Evolutionary conservation across 2,113 vertebrate genomes (phyloP), one percentile per base, ranked within the genome.

Genomic region (Chionodraco myersi): DNA sequence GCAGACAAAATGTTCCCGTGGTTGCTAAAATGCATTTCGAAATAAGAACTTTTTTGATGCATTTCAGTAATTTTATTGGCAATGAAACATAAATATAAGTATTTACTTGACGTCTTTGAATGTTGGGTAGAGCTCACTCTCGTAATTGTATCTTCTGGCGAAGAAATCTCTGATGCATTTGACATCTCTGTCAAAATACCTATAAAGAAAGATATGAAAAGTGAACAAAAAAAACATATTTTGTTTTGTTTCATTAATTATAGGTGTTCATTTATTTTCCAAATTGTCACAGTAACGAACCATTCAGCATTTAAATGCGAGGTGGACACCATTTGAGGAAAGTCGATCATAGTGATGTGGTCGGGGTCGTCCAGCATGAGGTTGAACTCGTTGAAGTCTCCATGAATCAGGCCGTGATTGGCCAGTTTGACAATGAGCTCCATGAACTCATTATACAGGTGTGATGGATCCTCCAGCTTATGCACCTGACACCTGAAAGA

Each of bases 301-400:
- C 98, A 99, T 94, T 99, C 97, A 84, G 97, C 98, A 89, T 99
- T 99, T 69, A 74, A 12, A 86, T 99, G 98, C 2, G 97, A 97
- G 8, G 97, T 99, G 79, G 98, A 99, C 79, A 99, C 95, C 98
- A 99, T 99, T 70, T 99, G 98, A 72, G 98, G 98, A 83, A 99
- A 99, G 94, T 99, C 98, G 56, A 99, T 99, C 96, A 99, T 96
- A 56, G 96, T 99, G 78, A 96, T 94, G 72, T 92, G 96, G 87
- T 99, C 98, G 8, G 96, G 93, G 83, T 96, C 94, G 81, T 98
- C 96, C 79, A 99, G 64, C 94, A 99, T 96, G 6, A 99, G 94
- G 92, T 99, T 99, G 90, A 99, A 99, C 92, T 99, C 98, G 74
- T 99, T 99, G 85, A 99, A 99, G 91, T 99, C 98, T 73, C 98